phyloP scores from a whole-genome alignment of 2,797 vertebrate genomes.

The Danio aesculapii region DNA sequence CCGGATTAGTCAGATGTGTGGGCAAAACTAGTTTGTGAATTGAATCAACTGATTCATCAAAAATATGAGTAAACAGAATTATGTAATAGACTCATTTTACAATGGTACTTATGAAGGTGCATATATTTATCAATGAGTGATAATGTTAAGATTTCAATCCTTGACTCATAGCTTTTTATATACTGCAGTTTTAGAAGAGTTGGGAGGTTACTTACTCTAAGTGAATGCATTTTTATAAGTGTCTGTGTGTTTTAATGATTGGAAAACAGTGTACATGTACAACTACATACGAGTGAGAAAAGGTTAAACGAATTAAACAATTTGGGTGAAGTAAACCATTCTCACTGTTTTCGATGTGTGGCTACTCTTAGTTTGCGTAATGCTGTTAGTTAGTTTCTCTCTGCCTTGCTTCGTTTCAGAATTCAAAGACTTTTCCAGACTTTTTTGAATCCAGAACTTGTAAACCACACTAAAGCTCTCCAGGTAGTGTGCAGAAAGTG shows the following conservation, averaged over 20 bases:
- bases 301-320: neutral
- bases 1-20: neutral
- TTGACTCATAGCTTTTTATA: neutral
- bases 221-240: neutral
- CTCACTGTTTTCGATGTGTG: neutral
- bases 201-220: neutral
- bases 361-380: slow-evolving; percentile 17
- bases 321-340: neutral
- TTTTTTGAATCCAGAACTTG: slow-evolving; percentile 58
- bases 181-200: neutral
- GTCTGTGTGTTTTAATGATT: neutral
- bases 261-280: neutral
- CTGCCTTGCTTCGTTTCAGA: slow-evolving; percentile 17
- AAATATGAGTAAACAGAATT: neutral
- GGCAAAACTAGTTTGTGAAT: neutral
- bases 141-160: neutral
- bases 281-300: neutral
- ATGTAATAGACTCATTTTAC: neutral
- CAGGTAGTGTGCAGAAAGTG: slow-evolving; percentile 67
- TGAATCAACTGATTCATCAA: neutral
- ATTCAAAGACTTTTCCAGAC: slow-evolving; percentile 46
- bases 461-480: slow-evolving; percentile 65
- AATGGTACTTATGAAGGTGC: neutral
- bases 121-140: neutral
- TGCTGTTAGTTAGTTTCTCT: slow-evolving; percentile 38